phyloP scores from a whole-genome alignment of 2,888 invertebrate species.

The Caenorhabditis zanzibari region DNA sequence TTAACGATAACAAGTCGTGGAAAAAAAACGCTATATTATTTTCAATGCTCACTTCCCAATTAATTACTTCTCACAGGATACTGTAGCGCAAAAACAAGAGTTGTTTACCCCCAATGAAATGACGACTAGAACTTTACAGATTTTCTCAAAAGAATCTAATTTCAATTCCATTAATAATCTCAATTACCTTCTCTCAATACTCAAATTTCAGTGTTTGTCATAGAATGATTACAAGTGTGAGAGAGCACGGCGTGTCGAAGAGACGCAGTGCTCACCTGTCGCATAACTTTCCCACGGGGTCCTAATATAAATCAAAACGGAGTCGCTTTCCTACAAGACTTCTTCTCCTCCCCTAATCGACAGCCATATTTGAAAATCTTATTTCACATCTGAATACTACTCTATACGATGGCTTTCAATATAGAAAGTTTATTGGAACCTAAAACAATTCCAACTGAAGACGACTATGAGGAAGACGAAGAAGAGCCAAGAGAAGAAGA shows the following conservation, averaged over 20 bases:
- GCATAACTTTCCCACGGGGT: conserved; percentile 62
- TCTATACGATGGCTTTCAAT: conserved; percentile 65
- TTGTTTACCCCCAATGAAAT: background rate
- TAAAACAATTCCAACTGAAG: conserved; percentile 20
- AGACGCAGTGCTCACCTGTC: conserved; percentile 58
- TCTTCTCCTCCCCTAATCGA: conserved; percentile 28
- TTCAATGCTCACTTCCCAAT: conserved; percentile 55
- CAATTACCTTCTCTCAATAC: conserved; percentile 60
- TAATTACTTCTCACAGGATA: conserved; percentile 46
- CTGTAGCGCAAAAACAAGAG: conserved; percentile 31
- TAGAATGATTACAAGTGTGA: conserved; percentile 60
- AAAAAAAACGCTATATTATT: conserved; percentile 58
- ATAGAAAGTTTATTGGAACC: conserved; percentile 59
- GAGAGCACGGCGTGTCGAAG: conserved; percentile 27
- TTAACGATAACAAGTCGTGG: conserved; percentile 62
- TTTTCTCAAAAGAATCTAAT: conserved; percentile 68
- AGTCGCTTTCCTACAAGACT: conserved; percentile 13
- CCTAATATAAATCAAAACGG: conserved; percentile 62
- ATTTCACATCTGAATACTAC: background rate
- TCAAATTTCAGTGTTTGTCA: conserved; percentile 66
- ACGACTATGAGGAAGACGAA: conserved; percentile 23
- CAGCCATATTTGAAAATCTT: conserved; percentile 7
- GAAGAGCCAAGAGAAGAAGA: conserved; percentile 40
- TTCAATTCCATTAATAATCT: conserved; percentile 68
- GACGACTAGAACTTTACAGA: conserved; percentile 21